Evolutionary conservation across 1,140 invertebrate genomes (phyloP), one percentile per base, ranked within the genome.

Genomic region (Papilio dardanus): DNA sequence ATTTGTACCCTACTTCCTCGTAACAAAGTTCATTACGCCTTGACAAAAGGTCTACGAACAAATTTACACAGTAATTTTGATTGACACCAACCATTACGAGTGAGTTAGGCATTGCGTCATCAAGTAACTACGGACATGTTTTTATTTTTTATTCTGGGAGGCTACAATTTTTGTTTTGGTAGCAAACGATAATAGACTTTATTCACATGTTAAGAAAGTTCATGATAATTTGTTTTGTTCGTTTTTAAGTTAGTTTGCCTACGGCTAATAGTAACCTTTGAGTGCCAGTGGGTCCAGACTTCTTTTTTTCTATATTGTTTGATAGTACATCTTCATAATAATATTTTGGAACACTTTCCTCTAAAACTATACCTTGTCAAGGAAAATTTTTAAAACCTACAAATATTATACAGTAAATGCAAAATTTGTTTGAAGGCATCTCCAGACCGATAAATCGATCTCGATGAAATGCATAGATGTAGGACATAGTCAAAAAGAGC

Each of bases 21-120:
- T 21, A 24, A 77, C 85, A 92, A 78, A 81, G 86, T 79, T 77
- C 46, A 86, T 81, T 83, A 82, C 88, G 74, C 76, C 58, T 37
- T 76, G 75, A 74, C 77, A 78, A 78, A 78, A 83, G 73, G 80
- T 78, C 84, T 79, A 86, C 80, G 82, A 82, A 83, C 81, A 87
- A 90, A 83, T 90, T 90, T 89, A 90, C 90, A 86, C 83, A 90
- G 86, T 92, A 91, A 93, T 92, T 93, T 93, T 93, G 91, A 93
- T 93, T 93, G 91, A 93, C 91, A 93, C 87, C 88, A 81, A 86
- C 91, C 90, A 93, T 93, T 93, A 93, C 89, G 86, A 87, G 81
- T 82, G 85, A 85, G 86, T 87, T 87, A 85, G 84, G 83, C 83
- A 87, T 93, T 93, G 87, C 90, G 91, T 92, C 91, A 93, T 88